Evolutionary conservation across 2,113 vertebrate species (phyloP).

Genomic region (Atrichornis clamosus): DNA sequence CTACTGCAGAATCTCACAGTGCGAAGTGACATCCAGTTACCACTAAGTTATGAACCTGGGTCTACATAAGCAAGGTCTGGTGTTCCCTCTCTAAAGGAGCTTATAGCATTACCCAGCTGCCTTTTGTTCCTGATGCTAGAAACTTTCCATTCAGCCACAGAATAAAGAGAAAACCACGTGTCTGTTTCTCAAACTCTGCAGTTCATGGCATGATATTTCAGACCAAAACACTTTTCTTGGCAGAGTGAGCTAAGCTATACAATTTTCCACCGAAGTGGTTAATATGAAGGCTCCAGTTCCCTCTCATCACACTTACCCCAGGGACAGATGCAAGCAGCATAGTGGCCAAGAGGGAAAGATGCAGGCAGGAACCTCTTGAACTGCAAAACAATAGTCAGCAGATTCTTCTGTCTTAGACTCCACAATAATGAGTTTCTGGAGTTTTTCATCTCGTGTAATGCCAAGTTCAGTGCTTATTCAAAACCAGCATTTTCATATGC

Average conservation of each 20-base stretch:
- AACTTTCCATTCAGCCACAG: neutral
- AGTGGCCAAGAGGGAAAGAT: neutral
- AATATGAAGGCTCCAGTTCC: neutral
- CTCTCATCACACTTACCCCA: neutral
- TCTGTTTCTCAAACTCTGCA: neutral
- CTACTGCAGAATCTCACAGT: neutral
- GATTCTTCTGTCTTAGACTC: neutral
- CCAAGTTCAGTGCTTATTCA: neutral
- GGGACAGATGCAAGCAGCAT: neutral
- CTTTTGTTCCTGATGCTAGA: neutral
- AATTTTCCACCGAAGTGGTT: neutral
- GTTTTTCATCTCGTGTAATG: neutral
- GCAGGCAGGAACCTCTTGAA: neutral
- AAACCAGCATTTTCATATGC: neutral
- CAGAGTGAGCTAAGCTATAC: neutral
- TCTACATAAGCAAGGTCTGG: neutral
- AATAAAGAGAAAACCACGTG: neutral
- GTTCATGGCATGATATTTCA: neutral
- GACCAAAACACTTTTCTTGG: neutral
- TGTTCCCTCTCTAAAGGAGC: neutral
- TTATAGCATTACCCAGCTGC: neutral
- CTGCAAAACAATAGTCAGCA: neutral
- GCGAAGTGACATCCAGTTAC: neutral
- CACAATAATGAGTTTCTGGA: neutral
- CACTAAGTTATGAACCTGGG: neutral